Conservation (phyloP, 2,888 invertebrate species). For the Tetanocera ferruginea region DNA sequence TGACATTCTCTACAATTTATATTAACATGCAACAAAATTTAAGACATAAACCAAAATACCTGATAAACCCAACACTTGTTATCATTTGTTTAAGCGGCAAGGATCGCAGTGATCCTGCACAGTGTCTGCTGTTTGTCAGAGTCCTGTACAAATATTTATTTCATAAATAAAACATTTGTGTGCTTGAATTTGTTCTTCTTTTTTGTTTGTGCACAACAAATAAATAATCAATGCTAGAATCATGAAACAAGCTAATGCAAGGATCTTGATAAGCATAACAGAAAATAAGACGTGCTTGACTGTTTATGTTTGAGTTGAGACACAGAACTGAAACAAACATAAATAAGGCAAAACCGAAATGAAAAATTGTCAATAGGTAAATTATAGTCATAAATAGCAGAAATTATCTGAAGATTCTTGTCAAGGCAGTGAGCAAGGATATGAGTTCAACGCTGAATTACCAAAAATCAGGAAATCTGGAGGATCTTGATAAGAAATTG, state of each 20-base stretch:
- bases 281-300: not conserved
- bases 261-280: slow-evolving; percentile 10
- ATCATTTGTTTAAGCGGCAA: slow-evolving; percentile 33
- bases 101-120: not conserved
- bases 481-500: not conserved
- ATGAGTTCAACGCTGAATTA: not conserved
- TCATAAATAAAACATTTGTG: not conserved
- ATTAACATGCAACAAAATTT: not conserved
- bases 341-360: not conserved
- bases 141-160: slow-evolving; percentile 28
- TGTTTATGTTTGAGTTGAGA: not conserved
- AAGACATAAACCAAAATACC: not conserved
- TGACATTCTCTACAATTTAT: not conserved
- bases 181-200: not conserved
- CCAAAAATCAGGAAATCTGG: too few species aligned
- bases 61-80: slow-evolving; percentile 42
- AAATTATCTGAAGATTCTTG: not conserved
- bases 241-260: not conserved
- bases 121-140: not conserved
- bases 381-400: slow-evolving; percentile 9
- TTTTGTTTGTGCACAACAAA: not conserved
- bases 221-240: not conserved
- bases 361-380: not conserved
- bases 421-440: not conserved
- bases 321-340: not conserved